phyloP scores from a whole-genome alignment of 2,888 invertebrate genomes.

The Platycnemis pennipes region DNA sequence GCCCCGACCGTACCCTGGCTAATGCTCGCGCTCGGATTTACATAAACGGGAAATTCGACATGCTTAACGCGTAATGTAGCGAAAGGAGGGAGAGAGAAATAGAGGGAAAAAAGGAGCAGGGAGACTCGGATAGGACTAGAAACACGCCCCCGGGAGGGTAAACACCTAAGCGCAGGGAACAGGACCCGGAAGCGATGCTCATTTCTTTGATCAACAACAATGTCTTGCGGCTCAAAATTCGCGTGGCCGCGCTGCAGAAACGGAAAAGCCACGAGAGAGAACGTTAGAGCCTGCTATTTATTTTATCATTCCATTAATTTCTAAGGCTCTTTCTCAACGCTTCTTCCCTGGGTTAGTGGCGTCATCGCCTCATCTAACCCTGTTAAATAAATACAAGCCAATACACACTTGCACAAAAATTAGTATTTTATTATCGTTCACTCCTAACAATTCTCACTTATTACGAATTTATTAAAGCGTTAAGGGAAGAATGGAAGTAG shows the following conservation, averaged over 20 bases:
- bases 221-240: not conserved
- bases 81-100: not conserved
- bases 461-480: too few relatives aligned
- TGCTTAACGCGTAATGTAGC: not conserved
- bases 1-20: not conserved
- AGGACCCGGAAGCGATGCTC: not conserved
- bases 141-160: not conserved
- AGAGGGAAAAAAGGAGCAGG: not conserved
- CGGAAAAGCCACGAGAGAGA: not conserved
- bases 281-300: not conserved
- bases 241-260: not conserved
- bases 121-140: not conserved
- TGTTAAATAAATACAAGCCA: too few relatives aligned
- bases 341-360: too few relatives aligned
- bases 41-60: slow-evolving; percentile 16
- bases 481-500: too few relatives aligned
- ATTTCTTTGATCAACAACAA: not conserved
- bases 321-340: too few relatives aligned
- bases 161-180: not conserved
- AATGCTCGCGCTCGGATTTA: not conserved
- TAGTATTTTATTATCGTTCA: too few relatives aligned
- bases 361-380: too few relatives aligned
- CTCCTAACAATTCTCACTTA: too few relatives aligned
- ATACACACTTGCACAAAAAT: too few relatives aligned
- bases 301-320: too few relatives aligned